These are phyloP conservation scores for Urocynchramus pylzowi DNA, from an alignment of 2,113 vertebrate species.

Conservation along the genomic window DNA sequence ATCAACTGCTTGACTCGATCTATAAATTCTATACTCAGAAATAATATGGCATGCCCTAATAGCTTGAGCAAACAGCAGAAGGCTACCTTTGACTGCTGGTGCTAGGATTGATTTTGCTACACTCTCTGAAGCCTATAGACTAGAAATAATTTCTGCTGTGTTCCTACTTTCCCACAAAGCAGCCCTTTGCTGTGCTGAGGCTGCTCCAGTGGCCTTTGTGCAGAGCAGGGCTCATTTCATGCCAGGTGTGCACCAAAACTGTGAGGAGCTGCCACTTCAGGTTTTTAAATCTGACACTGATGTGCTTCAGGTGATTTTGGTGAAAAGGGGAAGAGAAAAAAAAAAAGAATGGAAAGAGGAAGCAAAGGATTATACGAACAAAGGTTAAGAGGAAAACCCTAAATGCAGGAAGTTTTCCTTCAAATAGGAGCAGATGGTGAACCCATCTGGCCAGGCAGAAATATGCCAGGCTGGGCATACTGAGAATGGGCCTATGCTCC, in stretches of 20 bases:
- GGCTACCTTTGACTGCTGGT: background rate
- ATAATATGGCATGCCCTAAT: background rate
- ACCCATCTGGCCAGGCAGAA: constrained; percentile 50
- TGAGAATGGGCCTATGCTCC: constrained; percentile 27
- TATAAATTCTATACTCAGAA: background rate
- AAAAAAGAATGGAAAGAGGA: background rate
- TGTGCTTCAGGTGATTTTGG: background rate
- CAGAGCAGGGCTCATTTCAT: background rate
- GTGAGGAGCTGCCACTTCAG: background rate
- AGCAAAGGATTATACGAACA: background rate
- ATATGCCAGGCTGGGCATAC: constrained; percentile 14
- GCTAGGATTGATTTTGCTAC: background rate
- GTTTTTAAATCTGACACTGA: background rate
- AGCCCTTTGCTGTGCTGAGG: background rate
- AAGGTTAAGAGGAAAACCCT: constrained; percentile 37
- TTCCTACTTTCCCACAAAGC: background rate
- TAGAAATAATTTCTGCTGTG: background rate
- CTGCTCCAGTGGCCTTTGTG: background rate
- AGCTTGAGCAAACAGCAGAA: background rate
- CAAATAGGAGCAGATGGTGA: constrained; percentile 41
- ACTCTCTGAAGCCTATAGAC: background rate
- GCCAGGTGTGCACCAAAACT: background rate
- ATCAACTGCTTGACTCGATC: background rate
- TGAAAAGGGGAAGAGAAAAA: background rate
- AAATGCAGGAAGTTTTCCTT: constrained; percentile 10